Evolutionary conservation across 2,797 vertebrate species (phyloP).

Genomic region (Pseudochirops corinnae): DNA sequence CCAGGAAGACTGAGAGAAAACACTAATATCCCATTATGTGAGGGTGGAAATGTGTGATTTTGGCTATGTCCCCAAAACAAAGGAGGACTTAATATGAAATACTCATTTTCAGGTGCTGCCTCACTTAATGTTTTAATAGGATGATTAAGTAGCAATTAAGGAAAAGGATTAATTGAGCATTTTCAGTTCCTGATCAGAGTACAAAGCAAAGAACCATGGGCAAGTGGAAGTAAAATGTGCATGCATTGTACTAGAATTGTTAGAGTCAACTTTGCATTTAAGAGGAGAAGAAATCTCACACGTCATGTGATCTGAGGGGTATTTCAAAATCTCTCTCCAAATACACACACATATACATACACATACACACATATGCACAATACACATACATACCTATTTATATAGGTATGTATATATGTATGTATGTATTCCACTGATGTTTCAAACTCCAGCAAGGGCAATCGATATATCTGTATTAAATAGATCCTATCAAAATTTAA

Average conservation of each 20-base stretch:
- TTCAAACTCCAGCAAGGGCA: not conserved
- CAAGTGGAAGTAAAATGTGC: not conserved
- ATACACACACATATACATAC: not conserved
- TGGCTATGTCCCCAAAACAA: slow-evolving; percentile 13
- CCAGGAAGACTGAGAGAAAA: slow-evolving; percentile 1
- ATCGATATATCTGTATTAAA: not conserved
- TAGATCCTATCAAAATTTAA: not conserved
- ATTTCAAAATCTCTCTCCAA: not conserved
- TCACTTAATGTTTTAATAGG: slow-evolving; percentile 29
- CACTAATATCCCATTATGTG: slow-evolving; percentile 41
- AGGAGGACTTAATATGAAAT: not conserved
- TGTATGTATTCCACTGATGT: not conserved
- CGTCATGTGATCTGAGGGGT: not conserved
- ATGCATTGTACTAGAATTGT: not conserved
- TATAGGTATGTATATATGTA: not conserved
- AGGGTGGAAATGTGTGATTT: slow-evolving; percentile 54
- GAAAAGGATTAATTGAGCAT: not conserved
- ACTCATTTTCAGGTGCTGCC: not conserved
- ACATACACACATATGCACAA: no score
- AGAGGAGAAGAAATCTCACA: slow-evolving; percentile 14
- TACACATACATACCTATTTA: no score
- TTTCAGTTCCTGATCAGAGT: slow-evolving; percentile 10
- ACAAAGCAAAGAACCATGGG: slow-evolving; percentile 7
- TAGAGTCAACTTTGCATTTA: slow-evolving; percentile 14
- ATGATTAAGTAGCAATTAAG: slow-evolving; percentile 30